Evolutionary conservation across 2,113 vertebrate species (phyloP).

Genomic region (Dendropsophus ebraccatus): DNA sequence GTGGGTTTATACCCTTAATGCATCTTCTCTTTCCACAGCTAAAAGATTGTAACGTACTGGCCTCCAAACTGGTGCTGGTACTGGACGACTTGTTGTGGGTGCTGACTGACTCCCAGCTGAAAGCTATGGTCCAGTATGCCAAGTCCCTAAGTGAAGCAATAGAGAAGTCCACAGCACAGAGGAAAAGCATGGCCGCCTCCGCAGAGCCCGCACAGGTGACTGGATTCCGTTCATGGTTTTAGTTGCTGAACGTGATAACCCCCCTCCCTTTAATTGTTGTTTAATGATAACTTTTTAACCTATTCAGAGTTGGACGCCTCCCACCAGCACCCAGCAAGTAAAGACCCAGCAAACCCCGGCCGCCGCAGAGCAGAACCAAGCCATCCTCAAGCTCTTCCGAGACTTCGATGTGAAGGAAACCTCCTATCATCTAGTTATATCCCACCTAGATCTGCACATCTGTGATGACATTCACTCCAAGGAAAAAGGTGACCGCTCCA

Average conservation of each 20-base stretch:
- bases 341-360: constrained; percentile 80
- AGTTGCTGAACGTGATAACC: no score
- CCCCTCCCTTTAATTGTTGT: neutral
- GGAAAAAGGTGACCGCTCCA: constrained; percentile 83
- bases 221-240: neutral
- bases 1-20: no score
- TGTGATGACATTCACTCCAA: constrained; percentile 94
- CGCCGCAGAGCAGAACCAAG: constrained; percentile 82
- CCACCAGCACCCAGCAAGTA: constrained; percentile 80
- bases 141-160: constrained; percentile 98
- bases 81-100: constrained; percentile 98
- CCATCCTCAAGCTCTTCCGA: constrained; percentile 88
- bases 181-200: constrained; percentile 93
- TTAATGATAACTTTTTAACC: constrained; percentile 4
- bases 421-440: constrained; percentile 95
- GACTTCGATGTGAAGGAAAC: constrained; percentile 93
- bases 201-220: constrained; percentile 86
- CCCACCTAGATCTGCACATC: constrained; percentile 95
- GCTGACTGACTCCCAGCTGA: constrained; percentile 96
- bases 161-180: constrained; percentile 95
- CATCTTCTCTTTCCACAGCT: constrained; percentile 69
- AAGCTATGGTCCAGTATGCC: constrained; percentile 98
- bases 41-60: constrained; percentile 96
- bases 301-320: constrained; percentile 79
- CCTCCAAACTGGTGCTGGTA: constrained; percentile 92